Conservation (phyloP, 2,113 vertebrate genomes). For the Protobothrops mucrosquamatus region DNA sequence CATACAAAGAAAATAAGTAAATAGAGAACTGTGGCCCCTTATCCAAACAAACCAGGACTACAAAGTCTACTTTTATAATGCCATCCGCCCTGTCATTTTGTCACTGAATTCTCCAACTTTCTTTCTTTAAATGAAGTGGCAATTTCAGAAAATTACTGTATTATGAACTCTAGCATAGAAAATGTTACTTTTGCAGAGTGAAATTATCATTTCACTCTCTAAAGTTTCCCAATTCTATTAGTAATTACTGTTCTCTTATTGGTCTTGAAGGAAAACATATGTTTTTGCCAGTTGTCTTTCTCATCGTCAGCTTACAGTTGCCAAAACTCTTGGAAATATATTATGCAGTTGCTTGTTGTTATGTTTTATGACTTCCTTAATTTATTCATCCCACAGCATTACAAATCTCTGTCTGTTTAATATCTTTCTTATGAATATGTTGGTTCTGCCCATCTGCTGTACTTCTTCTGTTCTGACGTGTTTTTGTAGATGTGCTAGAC, state of each 20-base stretch:
- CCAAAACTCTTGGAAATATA: constrained; percentile 21
- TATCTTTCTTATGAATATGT: constrained; percentile 24
- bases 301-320: constrained; percentile 13
- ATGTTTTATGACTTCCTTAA: constrained; percentile 30
- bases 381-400: constrained; percentile 20
- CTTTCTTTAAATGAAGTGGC: constrained; percentile 20
- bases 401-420: constrained; percentile 25
- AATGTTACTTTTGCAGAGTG: constrained; percentile 38
- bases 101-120: constrained; percentile 28
- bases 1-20: not conserved
- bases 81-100: not conserved
- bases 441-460: constrained; percentile 19
- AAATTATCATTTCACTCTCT: constrained; percentile 31
- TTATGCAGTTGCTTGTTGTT: constrained; percentile 14
- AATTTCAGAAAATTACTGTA: not conserved
- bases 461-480: not conserved
- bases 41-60: not conserved
- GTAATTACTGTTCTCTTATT: constrained; percentile 36
- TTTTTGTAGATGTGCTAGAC: not conserved
- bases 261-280: constrained; percentile 47
- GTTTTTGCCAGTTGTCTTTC: constrained; percentile 43
- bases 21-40: not conserved
- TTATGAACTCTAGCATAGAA: constrained; percentile 34
- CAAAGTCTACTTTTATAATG: not conserved
- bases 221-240: constrained; percentile 23